Conservation (phyloP, 2,888 invertebrate species). For the Sarcophaga subvicina region DNA sequence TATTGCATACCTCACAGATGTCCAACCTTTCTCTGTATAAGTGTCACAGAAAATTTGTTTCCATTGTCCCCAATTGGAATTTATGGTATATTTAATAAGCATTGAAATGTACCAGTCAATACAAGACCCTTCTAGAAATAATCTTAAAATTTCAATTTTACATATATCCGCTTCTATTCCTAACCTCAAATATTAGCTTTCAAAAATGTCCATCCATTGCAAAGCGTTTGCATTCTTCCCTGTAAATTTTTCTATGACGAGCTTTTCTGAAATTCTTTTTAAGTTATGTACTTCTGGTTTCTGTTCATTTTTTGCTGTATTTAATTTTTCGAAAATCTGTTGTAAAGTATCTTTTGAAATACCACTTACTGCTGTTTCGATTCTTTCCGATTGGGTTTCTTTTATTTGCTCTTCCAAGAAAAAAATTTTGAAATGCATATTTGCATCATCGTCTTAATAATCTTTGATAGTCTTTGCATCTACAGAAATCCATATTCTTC, state of each 20-base stretch:
- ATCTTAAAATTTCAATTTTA: constrained; percentile 59
- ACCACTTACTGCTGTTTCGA: constrained; percentile 11
- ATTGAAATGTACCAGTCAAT: constrained; percentile 68
- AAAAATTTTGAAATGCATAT: constrained; percentile 31
- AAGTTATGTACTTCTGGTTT: constrained; percentile 17
- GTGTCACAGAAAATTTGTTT: constrained; percentile 69
- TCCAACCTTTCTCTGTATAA: constrained; percentile 73
- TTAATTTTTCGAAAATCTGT: constrained; percentile 41
- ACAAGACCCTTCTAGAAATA: constrained; percentile 51
- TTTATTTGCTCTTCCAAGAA: constrained; percentile 37
- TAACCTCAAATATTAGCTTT: constrained; percentile 59
- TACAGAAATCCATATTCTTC: constrained; percentile 51
- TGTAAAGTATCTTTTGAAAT: constrained; percentile 35
- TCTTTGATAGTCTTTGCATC: constrained; percentile 26
- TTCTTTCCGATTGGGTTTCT: neutral
- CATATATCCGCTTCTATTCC: constrained; percentile 27
- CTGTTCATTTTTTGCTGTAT: constrained; percentile 11
- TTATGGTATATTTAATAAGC: constrained; percentile 70
- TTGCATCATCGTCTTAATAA: constrained; percentile 41
- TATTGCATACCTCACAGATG: constrained; percentile 71
- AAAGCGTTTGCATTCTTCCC: too few species aligned
- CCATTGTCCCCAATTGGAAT: constrained; percentile 66
- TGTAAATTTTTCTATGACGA: too few species aligned
- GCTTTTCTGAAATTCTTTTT: neutral
- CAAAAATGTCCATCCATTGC: constrained; percentile 28